Evolutionary conservation across 2,797 vertebrate species (phyloP).

Genomic region (Myripristis murdjan): DNA sequence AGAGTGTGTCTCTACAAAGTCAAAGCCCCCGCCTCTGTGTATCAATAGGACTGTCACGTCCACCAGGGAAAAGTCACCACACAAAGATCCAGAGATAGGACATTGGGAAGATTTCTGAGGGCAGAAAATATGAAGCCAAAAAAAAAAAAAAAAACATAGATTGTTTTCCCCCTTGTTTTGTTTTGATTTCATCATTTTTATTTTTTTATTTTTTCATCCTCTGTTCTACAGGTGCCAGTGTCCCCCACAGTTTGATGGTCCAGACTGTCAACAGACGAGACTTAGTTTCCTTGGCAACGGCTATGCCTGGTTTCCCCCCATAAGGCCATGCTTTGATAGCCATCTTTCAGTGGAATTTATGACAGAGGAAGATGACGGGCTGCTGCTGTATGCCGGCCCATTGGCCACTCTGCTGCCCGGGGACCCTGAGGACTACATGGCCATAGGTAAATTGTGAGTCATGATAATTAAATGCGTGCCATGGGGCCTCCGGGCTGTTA

Average conservation of each 20-base stretch:
- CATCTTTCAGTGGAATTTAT: slow-evolving; percentile 91
- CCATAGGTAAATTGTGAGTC: slow-evolving; percentile 84
- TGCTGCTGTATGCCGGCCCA: slow-evolving; percentile 88
- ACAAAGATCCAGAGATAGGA: slow-evolving; percentile 36
- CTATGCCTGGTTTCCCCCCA: slow-evolving; percentile 91
- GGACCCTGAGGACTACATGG: slow-evolving; percentile 87
- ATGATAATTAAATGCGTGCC: slow-evolving; percentile 55
- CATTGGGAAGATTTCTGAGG: slow-evolving; percentile 44
- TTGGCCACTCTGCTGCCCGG: slow-evolving; percentile 83
- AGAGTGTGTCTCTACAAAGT: slow-evolving; percentile 21
- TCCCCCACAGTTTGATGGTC: slow-evolving; percentile 86
- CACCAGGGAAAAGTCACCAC: slow-evolving; percentile 1
- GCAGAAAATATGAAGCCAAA: no score
- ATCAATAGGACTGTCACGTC: slow-evolving; percentile 52
- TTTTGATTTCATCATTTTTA: no score
- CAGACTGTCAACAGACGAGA: slow-evolving; percentile 90
- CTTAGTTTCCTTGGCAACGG: slow-evolving; percentile 91
- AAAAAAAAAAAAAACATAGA: slow-evolving; percentile 56
- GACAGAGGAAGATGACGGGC: slow-evolving; percentile 87
- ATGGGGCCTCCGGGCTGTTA: slow-evolving; percentile 24
- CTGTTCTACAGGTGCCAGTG: slow-evolving; percentile 87
- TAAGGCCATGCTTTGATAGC: slow-evolving; percentile 90
- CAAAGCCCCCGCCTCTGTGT: slow-evolving; percentile 27
- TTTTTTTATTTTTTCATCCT: slow-evolving; percentile 37
- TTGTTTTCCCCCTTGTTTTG: slow-evolving; percentile 46